These are phyloP conservation scores for Papilio aristodemus DNA, from an alignment of 1,140 invertebrate genomes.

Conservation along the genomic window DNA sequence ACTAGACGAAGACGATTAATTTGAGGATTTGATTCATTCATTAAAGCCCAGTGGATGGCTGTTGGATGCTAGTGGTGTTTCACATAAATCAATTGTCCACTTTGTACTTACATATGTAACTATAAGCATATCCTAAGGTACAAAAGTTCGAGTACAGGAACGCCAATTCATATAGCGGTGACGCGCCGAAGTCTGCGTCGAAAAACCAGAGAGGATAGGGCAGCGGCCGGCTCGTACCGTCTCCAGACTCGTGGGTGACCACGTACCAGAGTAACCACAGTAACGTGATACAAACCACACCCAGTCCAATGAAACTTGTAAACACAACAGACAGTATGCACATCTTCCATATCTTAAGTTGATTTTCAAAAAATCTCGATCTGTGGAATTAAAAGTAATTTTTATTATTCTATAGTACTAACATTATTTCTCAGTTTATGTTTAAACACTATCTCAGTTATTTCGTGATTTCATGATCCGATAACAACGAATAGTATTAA, in stretches of 20 bases:
- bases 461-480: too few relatives aligned
- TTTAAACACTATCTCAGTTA: too few relatives aligned
- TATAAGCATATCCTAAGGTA: conserved; percentile 45
- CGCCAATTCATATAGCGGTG: conserved; percentile 56
- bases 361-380: conserved; percentile 49
- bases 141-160: conserved; percentile 50
- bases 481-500: too few relatives aligned
- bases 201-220: conserved; percentile 59
- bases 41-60: too few relatives aligned
- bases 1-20: too few relatives aligned
- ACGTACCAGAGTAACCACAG: conserved; percentile 44
- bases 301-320: conserved; percentile 35
- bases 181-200: conserved; percentile 46
- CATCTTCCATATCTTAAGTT: conserved; percentile 54
- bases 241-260: conserved; percentile 39
- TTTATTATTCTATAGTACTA: too few relatives aligned
- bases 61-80: too few relatives aligned
- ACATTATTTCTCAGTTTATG: too few relatives aligned
- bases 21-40: too few relatives aligned
- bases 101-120: conserved; percentile 58
- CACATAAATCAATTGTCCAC: too few relatives aligned
- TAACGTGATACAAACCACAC: conserved; percentile 42
- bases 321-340: conserved; percentile 46
- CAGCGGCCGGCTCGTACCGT: conserved; percentile 45
- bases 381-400: conserved; percentile 41